These are phyloP conservation scores for Cynopterus brachyotis DNA, from an alignment of 2,113 vertebrate genomes.

Conservation along the genomic window DNA sequence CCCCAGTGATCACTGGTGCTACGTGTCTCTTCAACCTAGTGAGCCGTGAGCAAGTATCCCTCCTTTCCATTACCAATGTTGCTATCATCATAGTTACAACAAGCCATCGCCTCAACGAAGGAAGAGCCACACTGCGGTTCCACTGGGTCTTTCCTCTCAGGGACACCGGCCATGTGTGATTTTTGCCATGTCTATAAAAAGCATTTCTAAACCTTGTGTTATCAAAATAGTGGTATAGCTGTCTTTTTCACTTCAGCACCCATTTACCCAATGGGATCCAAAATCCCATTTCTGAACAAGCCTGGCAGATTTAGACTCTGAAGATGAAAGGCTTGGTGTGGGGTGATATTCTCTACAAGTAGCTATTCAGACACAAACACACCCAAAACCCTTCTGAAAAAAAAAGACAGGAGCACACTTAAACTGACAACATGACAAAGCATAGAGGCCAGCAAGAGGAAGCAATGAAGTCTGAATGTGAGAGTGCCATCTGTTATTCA, in stretches of 20 bases:
- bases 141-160: background rate
- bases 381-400: background rate
- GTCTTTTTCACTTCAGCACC: background rate
- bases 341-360: background rate
- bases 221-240: background rate
- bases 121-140: rapidly evolving
- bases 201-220: background rate
- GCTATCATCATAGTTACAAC: rapidly evolving
- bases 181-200: background rate
- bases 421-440: too few relatives aligned
- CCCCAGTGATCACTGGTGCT: background rate
- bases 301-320: background rate
- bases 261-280: background rate
- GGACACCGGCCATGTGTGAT: background rate
- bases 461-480: too few relatives aligned
- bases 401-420: background rate
- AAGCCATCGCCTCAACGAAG: too few relatives aligned
- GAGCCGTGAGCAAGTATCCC: background rate
- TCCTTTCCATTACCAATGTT: rapidly evolving
- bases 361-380: background rate
- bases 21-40: background rate
- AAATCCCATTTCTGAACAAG: background rate
- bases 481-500: background rate
- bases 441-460: background rate
- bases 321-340: rapidly evolving